phyloP scores from a whole-genome alignment of 64 coral and sea anemone genomes.

The Pachyseris speciosa region DNA sequence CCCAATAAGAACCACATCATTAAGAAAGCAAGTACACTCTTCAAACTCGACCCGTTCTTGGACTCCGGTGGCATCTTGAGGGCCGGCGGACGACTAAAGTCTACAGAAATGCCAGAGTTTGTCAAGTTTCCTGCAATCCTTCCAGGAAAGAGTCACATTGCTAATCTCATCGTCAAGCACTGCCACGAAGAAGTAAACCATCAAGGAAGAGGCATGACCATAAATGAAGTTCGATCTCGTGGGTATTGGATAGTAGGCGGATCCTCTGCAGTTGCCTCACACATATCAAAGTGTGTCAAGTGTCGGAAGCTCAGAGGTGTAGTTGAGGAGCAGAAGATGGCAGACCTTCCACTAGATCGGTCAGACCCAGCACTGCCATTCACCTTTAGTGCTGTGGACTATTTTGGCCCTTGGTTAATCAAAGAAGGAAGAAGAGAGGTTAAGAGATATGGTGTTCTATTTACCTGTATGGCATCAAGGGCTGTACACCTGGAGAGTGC shows the following conservation, averaged over 20 bases:
- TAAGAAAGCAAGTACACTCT: not conserved
- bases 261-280: not conserved
- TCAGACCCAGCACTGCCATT: not conserved
- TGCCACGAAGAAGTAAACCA: slow-evolving; percentile 38
- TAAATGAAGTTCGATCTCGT: not conserved
- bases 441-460: slow-evolving; percentile 7
- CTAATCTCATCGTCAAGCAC: not conserved
- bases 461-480: not conserved
- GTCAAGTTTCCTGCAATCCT: slow-evolving; percentile 44
- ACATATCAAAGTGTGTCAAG: not conserved
- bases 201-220: not conserved
- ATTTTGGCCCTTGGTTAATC: not conserved
- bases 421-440: slow-evolving; percentile 16
- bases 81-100: slow-evolving; percentile 23
- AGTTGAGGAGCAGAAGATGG: slow-evolving; percentile 6
- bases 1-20: too few relatives aligned
- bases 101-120: not conserved
- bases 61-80: slow-evolving; percentile 14
- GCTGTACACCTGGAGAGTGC: slow-evolving; percentile 15
- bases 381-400: slow-evolving; percentile 16
- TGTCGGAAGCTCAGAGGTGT: not conserved
- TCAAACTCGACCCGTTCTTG: slow-evolving; percentile 35
- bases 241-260: slow-evolving; percentile 28
- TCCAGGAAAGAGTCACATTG: slow-evolving; percentile 6
- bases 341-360: not conserved